These are phyloP conservation scores for Homalodisca vitripennis DNA, from an alignment of 1,140 invertebrate species.

Conservation along the genomic window DNA sequence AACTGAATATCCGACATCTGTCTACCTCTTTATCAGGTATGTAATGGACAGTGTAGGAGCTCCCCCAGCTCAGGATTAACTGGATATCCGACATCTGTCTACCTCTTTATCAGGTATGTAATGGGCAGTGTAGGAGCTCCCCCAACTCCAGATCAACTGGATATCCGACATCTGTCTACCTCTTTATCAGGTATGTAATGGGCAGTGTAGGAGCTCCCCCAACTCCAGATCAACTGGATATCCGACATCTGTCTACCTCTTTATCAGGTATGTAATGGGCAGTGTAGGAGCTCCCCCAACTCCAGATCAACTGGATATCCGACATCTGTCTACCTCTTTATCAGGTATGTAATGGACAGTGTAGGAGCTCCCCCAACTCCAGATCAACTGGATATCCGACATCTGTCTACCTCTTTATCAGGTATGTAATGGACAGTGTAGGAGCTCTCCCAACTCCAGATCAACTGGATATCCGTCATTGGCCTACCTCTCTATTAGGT, in stretches of 20 bases:
- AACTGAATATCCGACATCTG: slow-evolving; percentile 51
- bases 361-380: slow-evolving; percentile 50
- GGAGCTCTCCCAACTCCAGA: not conserved
- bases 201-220: slow-evolving; percentile 47
- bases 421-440: slow-evolving; percentile 41
- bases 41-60: not conserved
- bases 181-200: no score
- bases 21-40: slow-evolving; percentile 50
- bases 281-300: no score
- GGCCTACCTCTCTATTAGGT: no score
- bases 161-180: no score
- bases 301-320: slow-evolving; percentile 49
- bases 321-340: slow-evolving; percentile 51
- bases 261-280: slow-evolving; percentile 46
- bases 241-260: slow-evolving; percentile 50
- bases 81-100: no score
- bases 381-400: slow-evolving; percentile 50
- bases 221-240: slow-evolving; percentile 51
- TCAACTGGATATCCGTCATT: not conserved
- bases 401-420: slow-evolving; percentile 51
- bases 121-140: no score
- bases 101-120: no score
- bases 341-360: slow-evolving; percentile 48
- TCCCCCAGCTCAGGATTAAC: not conserved
- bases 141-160: no score